Base-by-base conservation (phyloP, 1,140 invertebrate genomes). In the Caerostris extrusa region DNA sequence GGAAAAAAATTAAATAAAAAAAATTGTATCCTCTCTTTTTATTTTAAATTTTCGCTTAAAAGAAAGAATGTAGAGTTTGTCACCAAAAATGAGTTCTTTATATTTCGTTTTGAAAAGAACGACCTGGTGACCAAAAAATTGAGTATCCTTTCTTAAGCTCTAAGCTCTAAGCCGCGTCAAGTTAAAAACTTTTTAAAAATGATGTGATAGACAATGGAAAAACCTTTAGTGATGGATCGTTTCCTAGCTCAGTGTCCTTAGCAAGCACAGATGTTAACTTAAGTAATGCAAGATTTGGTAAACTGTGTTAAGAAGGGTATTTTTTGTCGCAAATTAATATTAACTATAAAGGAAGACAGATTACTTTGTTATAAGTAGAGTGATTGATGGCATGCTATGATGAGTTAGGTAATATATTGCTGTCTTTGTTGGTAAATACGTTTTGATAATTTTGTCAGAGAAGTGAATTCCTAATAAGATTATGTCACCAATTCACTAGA, bases 271-370 rank as follows among this genome's bases (percentile, higher is more conserved):
- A 77, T 77, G 71, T 77, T 77, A 50, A 53, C 19, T 53, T 77
- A 12, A 77, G 34, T 50, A 50, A 50, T 10, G 50, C 3, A 50
- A 50, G 8, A 77, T 77, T 50, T 50, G 34, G 71, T 77, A 77
- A 77, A 77, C 71, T 50, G 10, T 50, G 71, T 77, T 50, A 77
- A 77, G 71, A 12, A 14, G 53, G 34, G 53, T 77, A 77, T 50
- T 77, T 77, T 77, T 77, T 34, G 71, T 53, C 34, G 3, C 8
- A 77, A 77, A 77, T 77, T 77, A 77, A 53, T 77, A 77, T 77
- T 77, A 53, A 50, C 71, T 53, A 50, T 12, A 77, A 50, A 77
- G 71, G 50, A 77, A 50, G 71, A 77, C 53, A 50, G 53, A 50
- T 77, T 77, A 77, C 34, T 50, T 34, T 77, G 19, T 34, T 12